Evolutionary conservation across 2,113 vertebrate species (phyloP).

Genomic region (Eclectus roratus): DNA sequence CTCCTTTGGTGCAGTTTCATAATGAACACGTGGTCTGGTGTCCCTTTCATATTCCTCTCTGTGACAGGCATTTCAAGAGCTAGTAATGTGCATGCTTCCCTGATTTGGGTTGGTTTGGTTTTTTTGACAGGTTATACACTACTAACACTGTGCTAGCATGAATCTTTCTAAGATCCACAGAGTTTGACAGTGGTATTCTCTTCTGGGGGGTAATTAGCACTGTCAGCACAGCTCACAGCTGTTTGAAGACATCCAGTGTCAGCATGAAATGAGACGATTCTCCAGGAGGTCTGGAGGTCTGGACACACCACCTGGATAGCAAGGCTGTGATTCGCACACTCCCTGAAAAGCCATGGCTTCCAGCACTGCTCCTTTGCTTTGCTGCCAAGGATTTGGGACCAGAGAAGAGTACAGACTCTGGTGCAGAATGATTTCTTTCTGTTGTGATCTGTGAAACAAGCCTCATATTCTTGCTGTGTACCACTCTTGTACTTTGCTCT

Average conservation of each 20-base stretch:
- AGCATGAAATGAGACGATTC: neutral
- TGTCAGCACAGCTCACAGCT: neutral
- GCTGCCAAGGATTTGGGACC: neutral
- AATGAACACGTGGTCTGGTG: neutral
- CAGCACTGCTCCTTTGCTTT: neutral
- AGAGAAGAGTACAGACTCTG: neutral
- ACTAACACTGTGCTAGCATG: neutral
- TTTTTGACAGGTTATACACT: neutral
- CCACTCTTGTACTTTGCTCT: neutral
- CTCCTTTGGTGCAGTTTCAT: neutral
- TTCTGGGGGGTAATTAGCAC: neutral
- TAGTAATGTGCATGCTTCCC: neutral
- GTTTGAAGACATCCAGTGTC: neutral
- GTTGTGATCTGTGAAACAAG: neutral
- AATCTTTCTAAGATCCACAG: neutral
- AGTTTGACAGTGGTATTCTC: neutral
- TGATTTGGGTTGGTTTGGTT: neutral
- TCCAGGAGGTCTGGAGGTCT: neutral
- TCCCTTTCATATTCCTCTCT: neutral
- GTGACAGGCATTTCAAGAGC: neutral
- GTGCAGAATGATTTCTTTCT: neutral
- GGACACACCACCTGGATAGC: accelerated
- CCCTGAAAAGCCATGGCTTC: neutral
- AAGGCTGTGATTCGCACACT: too few relatives aligned
- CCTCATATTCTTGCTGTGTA: neutral